Evolutionary conservation across 2,797 vertebrate species (phyloP).

Genomic region (Heliangelus exortis): DNA sequence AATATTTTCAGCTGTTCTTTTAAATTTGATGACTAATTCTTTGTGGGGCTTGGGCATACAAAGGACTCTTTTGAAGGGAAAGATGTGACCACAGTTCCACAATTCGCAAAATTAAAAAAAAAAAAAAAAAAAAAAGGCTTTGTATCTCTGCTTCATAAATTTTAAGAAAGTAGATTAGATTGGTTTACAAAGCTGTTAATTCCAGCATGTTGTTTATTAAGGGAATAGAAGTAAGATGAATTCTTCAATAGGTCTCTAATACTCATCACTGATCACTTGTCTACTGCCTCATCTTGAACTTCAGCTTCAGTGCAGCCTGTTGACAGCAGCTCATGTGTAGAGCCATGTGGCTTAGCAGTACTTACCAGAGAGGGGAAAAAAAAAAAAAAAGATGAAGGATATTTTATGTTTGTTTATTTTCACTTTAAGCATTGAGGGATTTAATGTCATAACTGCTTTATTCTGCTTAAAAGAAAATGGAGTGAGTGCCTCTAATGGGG

Average conservation of each 20-base stretch:
- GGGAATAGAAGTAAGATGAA: not conserved
- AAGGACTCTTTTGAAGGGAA: not conserved
- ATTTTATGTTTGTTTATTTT: not conserved
- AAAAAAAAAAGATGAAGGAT: not conserved
- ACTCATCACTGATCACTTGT: not conserved
- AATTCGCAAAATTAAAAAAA: not conserved
- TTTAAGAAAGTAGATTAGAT: not conserved
- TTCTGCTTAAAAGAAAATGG: slow-evolving; percentile 22
- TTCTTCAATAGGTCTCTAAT: not conserved
- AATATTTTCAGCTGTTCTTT: slow-evolving; percentile 12
- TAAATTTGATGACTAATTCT: not conserved
- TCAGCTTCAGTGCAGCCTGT: not conserved
- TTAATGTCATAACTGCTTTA: slow-evolving; percentile 3
- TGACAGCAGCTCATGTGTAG: not conserved
- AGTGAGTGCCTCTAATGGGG: not conserved
- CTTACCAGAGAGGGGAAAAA: not conserved
- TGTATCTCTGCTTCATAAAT: not conserved
- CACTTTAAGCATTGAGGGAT: not conserved
- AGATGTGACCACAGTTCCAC: not conserved
- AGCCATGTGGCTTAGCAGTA: not conserved
- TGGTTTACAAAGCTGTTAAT: not conserved
- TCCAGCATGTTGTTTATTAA: not conserved
- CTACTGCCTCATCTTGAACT: not conserved
- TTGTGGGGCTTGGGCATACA: not conserved
- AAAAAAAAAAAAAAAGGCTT: not conserved